Evolutionary conservation across 1,140 invertebrate genomes (phyloP), one percentile per base, ranked within the genome.

Genomic region (Bombus balteatus): DNA sequence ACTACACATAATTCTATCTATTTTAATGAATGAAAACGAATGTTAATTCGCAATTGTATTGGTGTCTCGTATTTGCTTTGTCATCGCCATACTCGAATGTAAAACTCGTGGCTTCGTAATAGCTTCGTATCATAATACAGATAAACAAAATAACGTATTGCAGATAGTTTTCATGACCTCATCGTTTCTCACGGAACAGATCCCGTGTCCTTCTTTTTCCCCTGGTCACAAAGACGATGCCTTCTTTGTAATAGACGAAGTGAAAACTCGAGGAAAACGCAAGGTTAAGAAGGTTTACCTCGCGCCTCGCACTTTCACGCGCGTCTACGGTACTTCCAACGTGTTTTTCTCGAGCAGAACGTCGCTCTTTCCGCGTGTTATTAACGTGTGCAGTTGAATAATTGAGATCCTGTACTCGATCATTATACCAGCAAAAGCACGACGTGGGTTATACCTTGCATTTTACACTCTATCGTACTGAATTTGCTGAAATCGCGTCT

Each of bases 221-320:
- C 18, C n/a, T n/a, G n/a, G 3, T 18, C 15, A 39, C 39, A 57
- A 68, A 39, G 32, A 22, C 8, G 32, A 68, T 34, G 15, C 53
- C 18, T 15, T 28, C 13, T 32, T 41, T 25, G 71, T 12, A 68
- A 34, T 43, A 43, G 18, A n/a, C 37, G 34, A 78, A 79, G 65
- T 68, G 37, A 87, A 87, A 87, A 84, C 53, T 59, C 53, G 53
- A 37, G 47, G 43, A 53, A 87, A 88, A 88, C n/a, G 41, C 57
- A 65, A 83, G 66, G 81, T 88, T 65, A 32, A 62, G 39, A 37
- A 28, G 57, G 12, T 73, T n/a, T 15, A 53, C 62, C 37, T 22
- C 41, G 59, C 39, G 57, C 10, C 78, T 47, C 66, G 32, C 71
- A 83, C 82, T 84, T 84, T 79, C 82, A 79, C 82, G 75, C 34